These are phyloP conservation scores for Zaprionus ghesquierei DNA, from an alignment of 1,140 invertebrate species.

Conservation along the genomic window DNA sequence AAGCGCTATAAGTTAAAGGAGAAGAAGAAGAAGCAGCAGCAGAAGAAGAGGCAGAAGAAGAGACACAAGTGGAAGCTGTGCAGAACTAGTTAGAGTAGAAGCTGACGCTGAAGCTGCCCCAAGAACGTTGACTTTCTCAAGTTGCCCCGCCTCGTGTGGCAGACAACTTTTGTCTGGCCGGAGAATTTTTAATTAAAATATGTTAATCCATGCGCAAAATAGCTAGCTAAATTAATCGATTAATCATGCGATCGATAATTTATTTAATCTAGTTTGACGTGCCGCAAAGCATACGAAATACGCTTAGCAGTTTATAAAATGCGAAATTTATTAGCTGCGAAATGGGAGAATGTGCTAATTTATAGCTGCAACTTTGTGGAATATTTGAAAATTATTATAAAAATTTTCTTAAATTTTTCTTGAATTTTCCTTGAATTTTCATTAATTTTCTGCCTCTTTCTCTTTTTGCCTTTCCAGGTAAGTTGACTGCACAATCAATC, in stretches of 20 bases:
- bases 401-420: neutral
- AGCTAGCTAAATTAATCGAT: constrained; percentile 31
- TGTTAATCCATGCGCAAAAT: constrained; percentile 29
- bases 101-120: neutral
- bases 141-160: neutral
- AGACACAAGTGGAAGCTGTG: neutral
- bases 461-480: constrained; percentile 49
- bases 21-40: neutral
- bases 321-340: neutral
- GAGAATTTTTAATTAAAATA: constrained; percentile 42
- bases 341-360: neutral
- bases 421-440: constrained; percentile 18
- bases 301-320: constrained; percentile 8
- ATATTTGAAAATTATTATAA: no score
- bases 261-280: constrained; percentile 11
- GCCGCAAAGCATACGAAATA: neutral
- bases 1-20: neutral
- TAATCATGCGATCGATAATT: constrained; percentile 28
- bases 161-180: neutral
- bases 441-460: constrained; percentile 40
- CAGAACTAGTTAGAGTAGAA: neutral
- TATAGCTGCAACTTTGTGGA: no score
- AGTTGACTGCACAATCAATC: constrained; percentile 56
- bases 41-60: neutral
- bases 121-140: constrained; percentile 47